Percentiles rank a stretch among this genome's conserved stretches.
These are phyloP conservation scores for Spea bombifrons DNA, from an alignment of 2,113 vertebrate genomes.

Conservation along the genomic window DNA sequence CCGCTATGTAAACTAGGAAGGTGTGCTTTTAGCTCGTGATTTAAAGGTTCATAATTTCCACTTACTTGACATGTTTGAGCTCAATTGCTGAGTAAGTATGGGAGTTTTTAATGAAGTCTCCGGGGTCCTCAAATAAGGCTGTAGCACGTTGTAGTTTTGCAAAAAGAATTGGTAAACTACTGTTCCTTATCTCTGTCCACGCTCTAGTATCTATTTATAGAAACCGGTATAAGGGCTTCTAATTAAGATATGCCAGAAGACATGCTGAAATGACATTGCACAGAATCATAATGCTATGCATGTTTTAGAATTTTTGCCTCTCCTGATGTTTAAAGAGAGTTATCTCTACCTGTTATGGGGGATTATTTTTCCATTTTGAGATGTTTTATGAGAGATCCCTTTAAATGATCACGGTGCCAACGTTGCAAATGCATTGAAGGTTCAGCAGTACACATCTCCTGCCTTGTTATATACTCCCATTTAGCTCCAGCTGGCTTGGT, in stretches of 20 bases:
- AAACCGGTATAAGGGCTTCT: not conserved
- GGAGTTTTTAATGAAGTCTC: constrained; percentile 32
- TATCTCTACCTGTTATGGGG: no score
- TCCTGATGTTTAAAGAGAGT: no score
- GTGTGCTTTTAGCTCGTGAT: constrained; percentile 42
- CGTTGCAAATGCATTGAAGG: no score
- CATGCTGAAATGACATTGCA: not conserved
- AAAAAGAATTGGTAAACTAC: constrained; percentile 16
- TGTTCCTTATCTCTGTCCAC: not conserved
- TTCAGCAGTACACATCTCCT: no score
- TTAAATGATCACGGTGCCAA: no score
- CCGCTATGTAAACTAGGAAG: constrained; percentile 47
- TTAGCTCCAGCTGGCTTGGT: no score
- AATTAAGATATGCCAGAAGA: not conserved
- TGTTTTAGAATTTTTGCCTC: not conserved
- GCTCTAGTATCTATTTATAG: constrained; percentile 6
- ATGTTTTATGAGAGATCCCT: no score
- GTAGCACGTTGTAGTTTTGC: constrained; percentile 8
- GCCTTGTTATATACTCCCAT: no score
- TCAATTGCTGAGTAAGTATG: constrained; percentile 31
- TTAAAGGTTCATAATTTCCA: constrained; percentile 45
- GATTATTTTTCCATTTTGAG: not conserved
- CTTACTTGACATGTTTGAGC: constrained; percentile 13
- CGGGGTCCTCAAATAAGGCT: constrained; percentile 7
- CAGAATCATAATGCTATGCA: not conserved